Base-by-base conservation (phyloP, 2,888 invertebrate genomes). In the Malacosoma neustria region DNA sequence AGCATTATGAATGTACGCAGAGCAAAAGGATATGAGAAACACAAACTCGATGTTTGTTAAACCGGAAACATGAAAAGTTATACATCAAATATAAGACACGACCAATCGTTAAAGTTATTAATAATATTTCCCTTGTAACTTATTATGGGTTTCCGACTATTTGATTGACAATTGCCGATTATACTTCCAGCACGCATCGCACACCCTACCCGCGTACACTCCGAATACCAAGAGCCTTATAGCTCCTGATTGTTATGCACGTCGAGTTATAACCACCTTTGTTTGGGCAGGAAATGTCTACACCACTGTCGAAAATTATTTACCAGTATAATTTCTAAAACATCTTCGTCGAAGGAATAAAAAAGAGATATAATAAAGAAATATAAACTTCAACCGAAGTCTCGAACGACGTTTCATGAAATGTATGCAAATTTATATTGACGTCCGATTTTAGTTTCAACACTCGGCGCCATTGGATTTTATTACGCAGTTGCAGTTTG, bases 351-450 rank as follows among this genome's bases (percentile, higher is more conserved):
- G 61, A 65, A 67, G 51, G 46, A 65, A 61, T 58, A 59, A 54
- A 51, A 61, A 68, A 63, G 50, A 61, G 62, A 62, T 71, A 68
- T 62, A 54, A 56, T 62, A 71, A 73, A 66, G 71, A 66, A 71
- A 69, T 73, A 61, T 54, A 51, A 56, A 53, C 58, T 62, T 59
- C 53, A 57, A 57, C 62, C 65, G 65, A 53, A 22, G 60, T 56
- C 57, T 61, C 64, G 61, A 61, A 68, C 73, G 79, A 79, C 75
- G 76, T 70, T 64, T 72, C 79, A 67, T 73, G 71, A 79, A 79
- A 75, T 75, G 61, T 77, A 82, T 82, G 79, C 79, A 80, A 80
- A 82, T 80, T 79, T 79, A n/a, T n/a, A 73, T 80, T 79, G 65
- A 74, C 72, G 66, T 76, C 75, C 69, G 72, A 79, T 79, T 80